phyloP scores from a whole-genome alignment of 2,113 vertebrate genomes.

The Rhinogobius similis region DNA sequence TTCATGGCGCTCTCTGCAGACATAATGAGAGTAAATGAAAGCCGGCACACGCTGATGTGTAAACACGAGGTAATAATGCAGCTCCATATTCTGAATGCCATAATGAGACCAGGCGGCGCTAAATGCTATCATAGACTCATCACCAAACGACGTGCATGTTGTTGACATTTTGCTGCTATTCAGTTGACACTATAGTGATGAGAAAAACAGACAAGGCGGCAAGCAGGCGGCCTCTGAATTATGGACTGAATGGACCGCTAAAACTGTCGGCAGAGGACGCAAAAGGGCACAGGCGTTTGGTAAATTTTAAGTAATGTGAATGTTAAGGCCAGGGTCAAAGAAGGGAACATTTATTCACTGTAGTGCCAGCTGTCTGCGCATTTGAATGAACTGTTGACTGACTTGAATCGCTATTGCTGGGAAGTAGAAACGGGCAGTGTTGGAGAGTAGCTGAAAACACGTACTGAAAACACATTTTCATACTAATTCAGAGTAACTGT shows the following conservation, averaged over 20 bases:
- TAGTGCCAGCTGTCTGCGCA: slow-evolving; percentile 20
- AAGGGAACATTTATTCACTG: slow-evolving; percentile 9
- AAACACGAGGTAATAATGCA: background rate
- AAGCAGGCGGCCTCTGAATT: slow-evolving; percentile 18
- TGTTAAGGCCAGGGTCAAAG: no score
- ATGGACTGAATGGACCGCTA: slow-evolving; percentile 19
- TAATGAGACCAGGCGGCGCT: background rate
- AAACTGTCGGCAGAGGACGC: slow-evolving; percentile 15
- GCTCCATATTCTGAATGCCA: background rate
- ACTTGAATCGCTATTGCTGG: no score
- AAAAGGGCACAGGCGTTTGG: slow-evolving; percentile 6
- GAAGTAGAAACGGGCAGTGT: no score
- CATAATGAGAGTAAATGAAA: background rate
- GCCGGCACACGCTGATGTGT: background rate
- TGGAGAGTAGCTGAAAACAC: no score
- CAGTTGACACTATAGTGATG: slow-evolving; percentile 28
- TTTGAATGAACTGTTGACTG: slow-evolving; percentile 17
- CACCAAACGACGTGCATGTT: background rate
- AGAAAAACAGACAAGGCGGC: slow-evolving; percentile 27
- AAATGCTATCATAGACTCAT: slow-evolving; percentile 21
- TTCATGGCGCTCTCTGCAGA: background rate
- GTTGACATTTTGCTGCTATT: slow-evolving; percentile 53
- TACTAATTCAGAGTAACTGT: no score
- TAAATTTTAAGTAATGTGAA: slow-evolving; percentile 27
- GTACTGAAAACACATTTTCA: no score